Conservation (phyloP, 2,113 vertebrate genomes). For the Corythornis madagascariensis region DNA sequence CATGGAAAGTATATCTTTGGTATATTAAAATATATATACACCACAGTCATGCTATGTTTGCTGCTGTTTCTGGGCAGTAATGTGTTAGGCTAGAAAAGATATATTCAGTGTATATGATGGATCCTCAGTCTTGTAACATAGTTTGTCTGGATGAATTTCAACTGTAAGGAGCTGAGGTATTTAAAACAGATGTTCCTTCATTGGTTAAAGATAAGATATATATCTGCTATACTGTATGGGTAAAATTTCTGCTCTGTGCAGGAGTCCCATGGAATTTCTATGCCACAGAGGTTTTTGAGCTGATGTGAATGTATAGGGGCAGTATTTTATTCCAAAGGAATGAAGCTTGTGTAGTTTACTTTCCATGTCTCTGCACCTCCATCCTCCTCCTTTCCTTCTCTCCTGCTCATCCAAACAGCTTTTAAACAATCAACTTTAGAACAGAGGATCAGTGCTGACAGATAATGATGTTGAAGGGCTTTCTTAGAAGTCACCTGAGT, state of each 20-base stretch:
- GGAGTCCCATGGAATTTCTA: neutral
- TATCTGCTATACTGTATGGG: neutral
- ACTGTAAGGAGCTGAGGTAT: neutral
- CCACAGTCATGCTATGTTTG: neutral
- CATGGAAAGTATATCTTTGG: neutral
- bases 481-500: neutral
- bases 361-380: neutral
- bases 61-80: neutral
- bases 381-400: neutral
- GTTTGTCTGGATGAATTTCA: neutral
- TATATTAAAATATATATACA: neutral
- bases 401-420: neutral
- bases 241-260: neutral
- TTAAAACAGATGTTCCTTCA: neutral
- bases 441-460: neutral
- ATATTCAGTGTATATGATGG: neutral
- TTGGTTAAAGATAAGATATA: neutral
- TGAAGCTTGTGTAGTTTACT: neutral
- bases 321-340: neutral
- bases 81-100: neutral
- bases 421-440: neutral
- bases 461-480: neutral
- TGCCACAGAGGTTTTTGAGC: neutral
- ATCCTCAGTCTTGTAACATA: neutral
- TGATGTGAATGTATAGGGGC: rapidly evolving